Evolutionary conservation across 2,113 vertebrate genomes (phyloP).

Genomic region (Himantopus leucocephalus): DNA sequence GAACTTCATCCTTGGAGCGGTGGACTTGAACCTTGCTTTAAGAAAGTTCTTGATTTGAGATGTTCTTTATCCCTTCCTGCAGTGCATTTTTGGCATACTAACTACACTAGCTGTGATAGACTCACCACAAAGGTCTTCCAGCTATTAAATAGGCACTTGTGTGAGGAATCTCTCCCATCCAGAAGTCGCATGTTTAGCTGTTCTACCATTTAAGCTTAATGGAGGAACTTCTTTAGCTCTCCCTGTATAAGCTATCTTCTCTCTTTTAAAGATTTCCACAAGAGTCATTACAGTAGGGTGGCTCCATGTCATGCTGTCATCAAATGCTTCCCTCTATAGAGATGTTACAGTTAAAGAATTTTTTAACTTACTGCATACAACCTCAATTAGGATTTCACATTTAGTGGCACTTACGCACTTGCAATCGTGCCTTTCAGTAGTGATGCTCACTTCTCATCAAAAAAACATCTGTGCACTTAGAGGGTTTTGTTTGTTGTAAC

Average conservation of each 20-base stretch:
- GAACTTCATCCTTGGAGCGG: background rate
- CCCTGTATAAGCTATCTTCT: background rate
- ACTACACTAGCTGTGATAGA: background rate
- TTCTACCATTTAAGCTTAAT: background rate
- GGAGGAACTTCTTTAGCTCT: background rate
- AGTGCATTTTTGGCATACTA: background rate
- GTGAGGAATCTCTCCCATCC: background rate
- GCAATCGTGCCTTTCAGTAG: background rate
- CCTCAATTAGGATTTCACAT: background rate
- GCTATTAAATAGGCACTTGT: background rate
- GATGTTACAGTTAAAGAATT: background rate
- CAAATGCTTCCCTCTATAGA: background rate
- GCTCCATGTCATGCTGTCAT: background rate
- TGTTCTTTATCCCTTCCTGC: background rate
- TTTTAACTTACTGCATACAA: background rate
- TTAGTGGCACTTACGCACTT: background rate
- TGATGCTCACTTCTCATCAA: background rate
- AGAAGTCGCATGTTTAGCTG: background rate
- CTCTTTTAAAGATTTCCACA: background rate
- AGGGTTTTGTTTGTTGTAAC: background rate
- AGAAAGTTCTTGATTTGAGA: background rate
- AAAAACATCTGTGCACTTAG: background rate
- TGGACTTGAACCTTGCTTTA: background rate
- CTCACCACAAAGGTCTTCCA: background rate
- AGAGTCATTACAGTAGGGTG: background rate